These are phyloP conservation scores for Vanessa cardui DNA, from an alignment of 2,888 invertebrate genomes.

Conservation along the genomic window DNA sequence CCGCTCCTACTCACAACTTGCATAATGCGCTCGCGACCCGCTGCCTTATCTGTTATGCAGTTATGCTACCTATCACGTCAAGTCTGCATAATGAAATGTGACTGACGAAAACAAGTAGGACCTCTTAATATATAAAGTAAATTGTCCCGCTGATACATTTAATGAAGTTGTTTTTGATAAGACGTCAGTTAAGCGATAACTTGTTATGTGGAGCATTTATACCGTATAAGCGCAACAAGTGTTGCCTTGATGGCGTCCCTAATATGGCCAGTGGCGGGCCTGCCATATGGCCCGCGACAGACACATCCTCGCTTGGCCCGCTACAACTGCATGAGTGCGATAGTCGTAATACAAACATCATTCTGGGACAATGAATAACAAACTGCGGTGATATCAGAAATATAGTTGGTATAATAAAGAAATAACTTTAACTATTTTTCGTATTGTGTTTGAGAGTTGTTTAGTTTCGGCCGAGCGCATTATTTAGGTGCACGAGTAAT, in stretches of 20 bases:
- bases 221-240: constrained; percentile 82
- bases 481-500: constrained; percentile 28
- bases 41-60: constrained; percentile 64
- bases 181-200: constrained; percentile 57
- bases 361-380: constrained; percentile 48
- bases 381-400: constrained; percentile 7
- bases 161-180: constrained; percentile 57
- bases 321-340: constrained; percentile 55
- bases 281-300: constrained; percentile 77
- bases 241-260: constrained; percentile 78
- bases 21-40: constrained; percentile 68
- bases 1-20: constrained; percentile 63
- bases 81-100: constrained; percentile 46
- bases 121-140: constrained; percentile 50
- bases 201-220: constrained; percentile 73
- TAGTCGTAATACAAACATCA: constrained; percentile 53
- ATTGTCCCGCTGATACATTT: constrained; percentile 48
- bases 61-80: constrained; percentile 52
- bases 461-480: constrained; percentile 12
- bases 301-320: constrained; percentile 70
- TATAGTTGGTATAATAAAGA: background rate
- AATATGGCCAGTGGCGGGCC: constrained; percentile 72
- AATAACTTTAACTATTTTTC: constrained; percentile 10
- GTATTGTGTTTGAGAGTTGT: constrained; percentile 21
- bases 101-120: constrained; percentile 39